A percentile compares a stretch with the other conserved stretches of the same genome.
Conservation (phyloP, 2,113 vertebrate genomes). For the Myrmecobius fasciatus region DNA sequence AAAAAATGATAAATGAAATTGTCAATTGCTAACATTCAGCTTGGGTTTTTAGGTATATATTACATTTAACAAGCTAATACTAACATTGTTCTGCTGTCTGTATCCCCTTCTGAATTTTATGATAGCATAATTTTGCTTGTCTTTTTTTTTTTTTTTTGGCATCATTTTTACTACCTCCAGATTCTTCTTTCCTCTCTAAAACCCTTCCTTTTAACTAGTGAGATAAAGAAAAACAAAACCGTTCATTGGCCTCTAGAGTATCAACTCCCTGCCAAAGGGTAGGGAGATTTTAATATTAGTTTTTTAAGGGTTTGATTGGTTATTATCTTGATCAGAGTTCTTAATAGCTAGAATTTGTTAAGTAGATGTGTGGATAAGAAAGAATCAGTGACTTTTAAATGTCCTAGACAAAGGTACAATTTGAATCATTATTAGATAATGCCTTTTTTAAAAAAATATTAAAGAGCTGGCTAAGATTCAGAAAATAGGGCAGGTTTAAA, state of each 20-base stretch:
- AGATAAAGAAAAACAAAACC: constrained; percentile 25
- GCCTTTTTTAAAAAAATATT: constrained; percentile 23
- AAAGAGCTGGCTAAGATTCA: neutral
- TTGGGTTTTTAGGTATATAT: neutral
- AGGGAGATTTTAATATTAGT: neutral
- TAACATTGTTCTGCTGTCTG: neutral
- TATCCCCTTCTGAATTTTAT: neutral
- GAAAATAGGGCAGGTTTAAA: neutral
- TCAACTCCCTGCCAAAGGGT: neutral
- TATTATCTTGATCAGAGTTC: neutral
- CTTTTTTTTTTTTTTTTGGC: neutral
- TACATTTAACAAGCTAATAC: neutral
- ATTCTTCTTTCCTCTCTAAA: neutral
- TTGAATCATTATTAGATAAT: constrained; percentile 17
- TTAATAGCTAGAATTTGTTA: constrained; percentile 19
- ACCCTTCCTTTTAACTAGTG: neutral
- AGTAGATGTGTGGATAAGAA: constrained; percentile 23
- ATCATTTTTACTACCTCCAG: neutral
- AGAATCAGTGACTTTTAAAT: constrained; percentile 26
- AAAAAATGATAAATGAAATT: neutral
- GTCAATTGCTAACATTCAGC: neutral
- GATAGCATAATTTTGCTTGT: neutral
- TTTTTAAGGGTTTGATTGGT: neutral
- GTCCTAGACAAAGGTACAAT: neutral
- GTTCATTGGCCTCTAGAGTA: neutral